Percentiles rank a stretch among this genome's conserved stretches.
Conservation (phyloP, 2,113 vertebrate species). For the Planiliza haematocheilus region DNA sequence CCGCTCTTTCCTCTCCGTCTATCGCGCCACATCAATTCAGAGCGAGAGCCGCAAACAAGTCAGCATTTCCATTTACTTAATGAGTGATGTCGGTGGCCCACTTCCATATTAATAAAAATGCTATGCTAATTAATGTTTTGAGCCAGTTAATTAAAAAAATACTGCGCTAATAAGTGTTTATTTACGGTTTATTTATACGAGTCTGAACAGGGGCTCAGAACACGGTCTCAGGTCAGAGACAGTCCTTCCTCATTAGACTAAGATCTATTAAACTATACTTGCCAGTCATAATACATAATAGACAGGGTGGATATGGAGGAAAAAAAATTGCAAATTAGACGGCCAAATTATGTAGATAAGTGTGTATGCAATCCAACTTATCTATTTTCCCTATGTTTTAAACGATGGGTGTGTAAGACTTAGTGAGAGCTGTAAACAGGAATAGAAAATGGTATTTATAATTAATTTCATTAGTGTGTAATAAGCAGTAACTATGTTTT, state of each 20-base stretch:
- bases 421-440: no score
- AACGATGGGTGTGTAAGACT: no score
- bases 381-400: no score
- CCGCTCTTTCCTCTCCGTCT: slow-evolving; percentile 4
- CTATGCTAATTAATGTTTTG: slow-evolving; percentile 78
- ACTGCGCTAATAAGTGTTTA: slow-evolving; percentile 64
- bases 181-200: slow-evolving; percentile 42
- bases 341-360: slow-evolving; percentile 24
- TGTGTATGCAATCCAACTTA: no score
- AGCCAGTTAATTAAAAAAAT: slow-evolving; percentile 70
- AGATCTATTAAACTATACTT: slow-evolving; percentile 27
- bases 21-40: slow-evolving; percentile 52
- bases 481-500: no score
- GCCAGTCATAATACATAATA: slow-evolving; percentile 3
- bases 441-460: no score
- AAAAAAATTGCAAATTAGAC: slow-evolving; percentile 1
- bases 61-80: slow-evolving; percentile 61
- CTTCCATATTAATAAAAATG: slow-evolving; percentile 73
- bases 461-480: no score
- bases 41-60: slow-evolving; percentile 59
- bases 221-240: slow-evolving; percentile 46
- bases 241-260: slow-evolving; percentile 54
- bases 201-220: slow-evolving; percentile 30
- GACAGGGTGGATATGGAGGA: neutral
- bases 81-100: slow-evolving; percentile 69